Base-by-base conservation (phyloP, 2,797 vertebrate species). In the Xenops minutus region DNA sequence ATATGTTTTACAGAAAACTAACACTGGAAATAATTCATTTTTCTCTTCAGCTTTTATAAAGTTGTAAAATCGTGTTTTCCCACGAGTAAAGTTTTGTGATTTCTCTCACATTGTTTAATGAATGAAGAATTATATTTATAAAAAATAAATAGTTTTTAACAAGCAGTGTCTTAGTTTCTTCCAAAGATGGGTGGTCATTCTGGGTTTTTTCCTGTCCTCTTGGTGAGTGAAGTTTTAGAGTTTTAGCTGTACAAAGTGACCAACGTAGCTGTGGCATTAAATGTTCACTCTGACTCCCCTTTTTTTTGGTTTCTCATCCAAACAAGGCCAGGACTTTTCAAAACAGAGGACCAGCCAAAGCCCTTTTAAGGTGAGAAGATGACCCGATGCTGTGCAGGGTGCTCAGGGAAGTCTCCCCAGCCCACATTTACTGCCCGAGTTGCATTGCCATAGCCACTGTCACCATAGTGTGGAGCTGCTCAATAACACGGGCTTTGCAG, bases 41-140 rank as follows among this genome's bases (percentile, higher is more conserved):
- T 75, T 85, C 67, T 56, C 55, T 55, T 91, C 26, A 64, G 7
- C 41, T 90, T 96, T 89, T 73, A 54, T 92, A 81, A 92, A 74
- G 46, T 39, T 81, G 75, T 64, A 84, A 88, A 86, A 67, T 88
- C 5, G 36, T 74, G 18, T 73, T 89, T 86, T 37, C 19, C 46
- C 11, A 1, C 4, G 37, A 41, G 23, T 84, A 27, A 81, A 54
- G 15, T 39, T 82, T 66, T 49, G 8, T 73, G 80, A 74, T 90
- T 84, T 9, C 37, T 95, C 78, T 79, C 20, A 6, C 52, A 19
- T 37, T 82, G 44, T 66, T 59, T 56, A 75, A 94, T 37, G 29
- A 84, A 89, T 21, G 43, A 46, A 87, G 63, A 87, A 80, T 66
- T 91, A 34, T 95, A 87, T 95, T 96, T 95, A 19, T 91, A 32